Base-by-base conservation (phyloP, 2,113 vertebrate genomes). In the Pavo muticus region DNA sequence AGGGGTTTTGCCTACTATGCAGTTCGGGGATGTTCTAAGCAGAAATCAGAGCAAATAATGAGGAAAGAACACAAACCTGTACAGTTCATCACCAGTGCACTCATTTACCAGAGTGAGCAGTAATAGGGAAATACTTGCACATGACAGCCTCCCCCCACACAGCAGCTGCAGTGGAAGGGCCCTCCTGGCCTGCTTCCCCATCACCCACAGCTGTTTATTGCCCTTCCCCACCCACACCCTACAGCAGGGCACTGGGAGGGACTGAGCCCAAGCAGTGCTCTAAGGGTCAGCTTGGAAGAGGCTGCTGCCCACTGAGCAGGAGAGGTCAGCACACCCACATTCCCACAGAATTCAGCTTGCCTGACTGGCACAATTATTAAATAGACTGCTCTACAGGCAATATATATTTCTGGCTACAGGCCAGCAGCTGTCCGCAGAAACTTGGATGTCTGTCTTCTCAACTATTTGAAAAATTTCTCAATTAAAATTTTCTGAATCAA, bases 1-100 rank as follows among this genome's bases (percentile, higher is more conserved):
- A 45, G 92, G 90, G 88, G 84, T 95, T 96, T 95, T 96, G 84
- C 93, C 93, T 93, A 64, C 94, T 74, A 27, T 87, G 94, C 94
- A 95, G 69, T 95, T 93, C 77, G 42, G 88, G 78, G 83, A 91
- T 84, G 67, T 79, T 91, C 45, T 73, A 6, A 0, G 74, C 84
- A 94, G 69, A 96, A 95, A 87, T 5, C 71, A 63, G 63, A 78
- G 81, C 63, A 60, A 72, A 93, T 96, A 97, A 97, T 93, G 91
- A 95, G 91, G 81, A 42, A 91, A 88, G 60, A 90, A 77, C 86
- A 94, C 82, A 84, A 90, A 96, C 42, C 74, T 64, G 32, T 77
- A 80, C 8, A 2, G 27, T 87, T 92, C 92, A 69, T 82, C 90
- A 94, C 92, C 44, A 29, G 45, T 17, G 44, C 52, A 92, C 91